These are phyloP conservation scores for Zosterops hypoxanthus DNA, from an alignment of 2,113 vertebrate genomes.

Conservation along the genomic window DNA sequence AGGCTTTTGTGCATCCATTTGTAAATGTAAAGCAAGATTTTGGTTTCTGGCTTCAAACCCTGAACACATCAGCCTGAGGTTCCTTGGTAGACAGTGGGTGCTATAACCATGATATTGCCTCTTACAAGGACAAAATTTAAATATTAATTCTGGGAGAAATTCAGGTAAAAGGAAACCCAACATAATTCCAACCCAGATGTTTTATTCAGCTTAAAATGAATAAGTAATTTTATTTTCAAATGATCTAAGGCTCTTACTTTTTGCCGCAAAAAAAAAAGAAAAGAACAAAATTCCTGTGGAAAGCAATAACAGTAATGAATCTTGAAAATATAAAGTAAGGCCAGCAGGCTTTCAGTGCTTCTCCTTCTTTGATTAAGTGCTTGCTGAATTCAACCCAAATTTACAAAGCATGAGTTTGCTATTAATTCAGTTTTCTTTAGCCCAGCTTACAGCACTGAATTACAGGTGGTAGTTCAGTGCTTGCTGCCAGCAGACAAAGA, in stretches of 20 bases:
- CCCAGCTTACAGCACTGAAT: neutral
- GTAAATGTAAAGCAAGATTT: neutral
- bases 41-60: neutral
- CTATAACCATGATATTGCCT: neutral
- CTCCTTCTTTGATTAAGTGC: neutral
- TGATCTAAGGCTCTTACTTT: neutral
- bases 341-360: neutral
- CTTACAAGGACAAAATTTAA: neutral
- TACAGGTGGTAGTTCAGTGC: neutral
- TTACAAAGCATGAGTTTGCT: neutral
- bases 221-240: neutral
- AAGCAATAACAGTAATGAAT: neutral
- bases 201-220: neutral
- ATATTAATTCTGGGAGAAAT: neutral
- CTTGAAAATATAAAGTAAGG: neutral
- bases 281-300: neutral
- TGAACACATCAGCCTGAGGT: neutral
- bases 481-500: neutral
- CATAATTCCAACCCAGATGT: neutral
- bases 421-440: neutral
- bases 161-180: neutral
- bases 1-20: neutral
- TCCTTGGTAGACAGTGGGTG: neutral
- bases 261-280: neutral
- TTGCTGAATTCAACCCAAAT: neutral